phyloP scores from a whole-genome alignment of 2,888 invertebrate genomes.

The Pristionchus arcanus region DNA sequence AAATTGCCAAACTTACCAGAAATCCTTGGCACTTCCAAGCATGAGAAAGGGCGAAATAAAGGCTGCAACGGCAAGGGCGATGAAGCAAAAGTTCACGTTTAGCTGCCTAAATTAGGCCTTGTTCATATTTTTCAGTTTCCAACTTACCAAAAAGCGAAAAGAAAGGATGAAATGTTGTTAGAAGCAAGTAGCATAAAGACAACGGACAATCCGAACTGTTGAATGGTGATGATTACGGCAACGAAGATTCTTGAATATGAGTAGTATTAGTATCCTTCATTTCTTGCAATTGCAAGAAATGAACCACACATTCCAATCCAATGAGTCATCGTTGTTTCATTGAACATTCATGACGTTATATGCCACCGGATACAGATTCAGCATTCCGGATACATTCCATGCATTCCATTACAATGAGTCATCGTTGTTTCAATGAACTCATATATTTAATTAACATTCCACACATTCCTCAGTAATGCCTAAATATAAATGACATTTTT shows the following conservation, averaged over 20 bases:
- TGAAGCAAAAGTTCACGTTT: slow-evolving; percentile 64
- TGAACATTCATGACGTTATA: too few species aligned
- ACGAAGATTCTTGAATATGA: slow-evolving; percentile 47
- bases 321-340: too few species aligned
- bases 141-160: slow-evolving; percentile 62
- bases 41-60: slow-evolving; percentile 64
- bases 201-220: slow-evolving; percentile 65
- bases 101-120: neutral
- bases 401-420: too few species aligned
- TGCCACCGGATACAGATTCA: too few species aligned
- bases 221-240: slow-evolving; percentile 41
- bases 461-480: too few species aligned
- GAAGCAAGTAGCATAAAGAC: slow-evolving; percentile 66
- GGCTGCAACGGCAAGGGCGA: slow-evolving; percentile 61
- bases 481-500: too few species aligned
- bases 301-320: too few species aligned
- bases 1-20: slow-evolving; percentile 76
- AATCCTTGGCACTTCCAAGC: slow-evolving; percentile 66
- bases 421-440: too few species aligned
- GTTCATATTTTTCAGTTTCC: neutral
- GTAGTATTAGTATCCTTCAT: too few species aligned
- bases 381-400: too few species aligned
- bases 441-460: too few species aligned
- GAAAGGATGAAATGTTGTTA: slow-evolving; percentile 65
- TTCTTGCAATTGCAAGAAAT: too few species aligned